Conservation (phyloP, 2,888 invertebrate genomes). For the Meganola albula region DNA sequence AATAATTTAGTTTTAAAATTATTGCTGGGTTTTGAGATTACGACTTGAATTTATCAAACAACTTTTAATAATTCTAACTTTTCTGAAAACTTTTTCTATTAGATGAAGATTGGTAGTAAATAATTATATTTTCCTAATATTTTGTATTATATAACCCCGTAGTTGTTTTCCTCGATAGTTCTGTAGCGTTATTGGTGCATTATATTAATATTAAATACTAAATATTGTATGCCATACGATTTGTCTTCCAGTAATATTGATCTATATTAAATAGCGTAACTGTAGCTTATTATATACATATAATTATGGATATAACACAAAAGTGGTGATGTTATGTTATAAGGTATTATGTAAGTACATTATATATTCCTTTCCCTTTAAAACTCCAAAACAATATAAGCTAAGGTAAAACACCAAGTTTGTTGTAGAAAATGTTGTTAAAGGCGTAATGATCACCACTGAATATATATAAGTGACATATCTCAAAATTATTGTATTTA, state of each 20-base stretch:
- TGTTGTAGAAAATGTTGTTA: conserved; percentile 22
- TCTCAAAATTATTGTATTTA: conserved; percentile 76
- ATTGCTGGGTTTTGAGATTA: too few relatives aligned
- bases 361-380: neutral
- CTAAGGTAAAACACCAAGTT: conserved; percentile 18
- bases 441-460: conserved; percentile 53
- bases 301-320: conserved; percentile 50
- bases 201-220: conserved; percentile 64
- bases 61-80: conserved; percentile 46
- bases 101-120: conserved; percentile 43
- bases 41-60: too few relatives aligned
- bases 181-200: conserved; percentile 71
- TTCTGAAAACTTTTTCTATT: conserved; percentile 63
- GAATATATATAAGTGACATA: conserved; percentile 69
- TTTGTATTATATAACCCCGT: conserved; percentile 64
- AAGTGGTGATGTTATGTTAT: conserved; percentile 58
- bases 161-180: conserved; percentile 64
- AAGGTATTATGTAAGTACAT: conserved; percentile 29
- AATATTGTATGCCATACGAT: conserved; percentile 76
- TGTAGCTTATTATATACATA: conserved; percentile 74
- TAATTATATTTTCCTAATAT: conserved; percentile 72
- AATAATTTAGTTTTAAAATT: too few relatives aligned
- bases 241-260: conserved; percentile 78
- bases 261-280: conserved; percentile 73
- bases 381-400: conserved; percentile 10